Base-by-base conservation (phyloP, 2,888 invertebrate genomes). In the Trichogramma evanescens region DNA sequence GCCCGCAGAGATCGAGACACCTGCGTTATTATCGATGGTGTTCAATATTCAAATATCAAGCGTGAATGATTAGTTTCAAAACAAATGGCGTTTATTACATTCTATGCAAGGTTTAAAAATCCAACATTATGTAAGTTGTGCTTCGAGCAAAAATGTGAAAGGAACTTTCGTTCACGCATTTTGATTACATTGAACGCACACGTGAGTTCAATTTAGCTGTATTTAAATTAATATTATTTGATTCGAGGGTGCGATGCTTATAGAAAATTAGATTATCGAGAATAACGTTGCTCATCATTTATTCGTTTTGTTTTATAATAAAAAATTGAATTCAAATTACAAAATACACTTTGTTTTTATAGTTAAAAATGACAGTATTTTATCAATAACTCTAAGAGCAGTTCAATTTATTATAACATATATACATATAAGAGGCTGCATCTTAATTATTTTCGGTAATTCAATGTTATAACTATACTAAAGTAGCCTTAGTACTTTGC, bases 101-200 rank as follows among this genome's bases (percentile, higher is more conserved):
- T 26, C 26, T 26, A 26, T 26, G 26, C 26, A 26, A 26, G 26
- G 26, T 26, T 26, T 41, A 26, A 52, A 58, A 53, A 38, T 50
- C 49, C 5, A 6, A 48, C 43, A 44, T 7, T 57, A 7, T 39
- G 45, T 48, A 45, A 44, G 8, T 62, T 59, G 50, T 56, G 54
- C 56, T 54, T 49, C 13, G 41, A 50, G 50, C 53, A 54, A 62
- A 56, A 59, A 50, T 58, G 50, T 52, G 13, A 56, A 63, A 61
- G 58, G 58, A 63, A 63, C 60, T 60, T 58, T 54, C 42, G 54
- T 59, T 60, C 43, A 55, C 54, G 54, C 26, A 26, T 61, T 63
- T 63, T 63, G 60, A 63, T 63, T 63, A 54, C 59, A 49, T 9
- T 49, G 42, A 58, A 50, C 45, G 10, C 26, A 26, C 38, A 54